phyloP scores from a whole-genome alignment of 2,113 vertebrate genomes.

The Saccopteryx leptura region DNA sequence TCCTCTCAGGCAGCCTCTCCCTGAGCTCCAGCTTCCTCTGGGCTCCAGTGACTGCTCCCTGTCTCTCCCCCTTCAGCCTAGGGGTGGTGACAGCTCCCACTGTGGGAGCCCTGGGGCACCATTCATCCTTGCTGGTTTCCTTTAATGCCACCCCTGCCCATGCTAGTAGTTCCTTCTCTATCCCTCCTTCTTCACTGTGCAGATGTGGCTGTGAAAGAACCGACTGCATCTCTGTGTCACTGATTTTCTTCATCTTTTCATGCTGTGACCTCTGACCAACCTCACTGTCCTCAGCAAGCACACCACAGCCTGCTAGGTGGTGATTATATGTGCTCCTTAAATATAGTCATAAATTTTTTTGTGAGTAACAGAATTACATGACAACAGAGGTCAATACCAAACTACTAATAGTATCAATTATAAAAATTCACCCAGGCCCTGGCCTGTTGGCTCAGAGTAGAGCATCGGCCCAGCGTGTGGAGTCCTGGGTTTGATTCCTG shows the following conservation, averaged over 20 bases:
- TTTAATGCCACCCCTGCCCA: neutral
- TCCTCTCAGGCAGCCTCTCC: too few species aligned
- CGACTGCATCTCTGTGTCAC: neutral
- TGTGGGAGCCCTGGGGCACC: neutral
- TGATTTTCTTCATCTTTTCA: too few species aligned
- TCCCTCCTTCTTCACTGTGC: neutral
- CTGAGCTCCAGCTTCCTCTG: too few species aligned
- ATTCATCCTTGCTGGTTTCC: neutral
- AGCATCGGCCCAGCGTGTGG: too few species aligned
- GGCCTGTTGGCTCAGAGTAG: too few species aligned
- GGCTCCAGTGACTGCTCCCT: too few species aligned
- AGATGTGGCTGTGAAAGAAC: neutral
- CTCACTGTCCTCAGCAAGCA: neutral
- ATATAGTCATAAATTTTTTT: neutral
- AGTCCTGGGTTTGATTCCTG: too few species aligned
- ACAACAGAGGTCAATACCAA: neutral
- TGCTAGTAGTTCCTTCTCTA: neutral
- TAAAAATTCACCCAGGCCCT: too few species aligned
- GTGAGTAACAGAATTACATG: neutral
- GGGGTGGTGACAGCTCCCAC: too few species aligned
- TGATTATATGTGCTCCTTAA: neutral
- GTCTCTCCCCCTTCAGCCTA: too few species aligned
- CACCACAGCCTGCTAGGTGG: neutral
- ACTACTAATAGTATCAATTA: fast-evolving
- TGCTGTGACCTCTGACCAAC: neutral